phyloP scores from a whole-genome alignment of 64 coral and sea anemone genomes.

The Cladopsammia gracilis region DNA sequence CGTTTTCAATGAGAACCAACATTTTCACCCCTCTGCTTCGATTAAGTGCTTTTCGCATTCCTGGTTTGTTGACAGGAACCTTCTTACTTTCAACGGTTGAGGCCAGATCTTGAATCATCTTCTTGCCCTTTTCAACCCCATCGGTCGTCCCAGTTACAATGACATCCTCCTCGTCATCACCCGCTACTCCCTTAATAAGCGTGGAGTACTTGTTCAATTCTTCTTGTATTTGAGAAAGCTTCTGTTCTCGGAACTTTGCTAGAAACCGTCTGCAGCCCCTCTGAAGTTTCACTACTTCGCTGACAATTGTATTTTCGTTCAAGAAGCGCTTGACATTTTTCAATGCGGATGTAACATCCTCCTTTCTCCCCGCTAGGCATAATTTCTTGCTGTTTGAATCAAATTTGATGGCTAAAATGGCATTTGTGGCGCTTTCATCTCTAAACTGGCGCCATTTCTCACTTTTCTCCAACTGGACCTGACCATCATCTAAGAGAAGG shows the following conservation, averaged over 20 bases:
- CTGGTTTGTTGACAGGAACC: conserved; percentile 17
- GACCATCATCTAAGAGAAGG: conserved; percentile 35
- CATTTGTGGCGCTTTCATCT: not conserved
- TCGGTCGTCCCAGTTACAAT: conserved; percentile 12
- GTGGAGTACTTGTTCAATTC: conserved; percentile 3
- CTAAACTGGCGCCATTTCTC: conserved; percentile 16
- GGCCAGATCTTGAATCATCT: conserved; percentile 22
- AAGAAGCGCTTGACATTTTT: conserved; percentile 11
- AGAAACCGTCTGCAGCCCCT: conserved; percentile 23
- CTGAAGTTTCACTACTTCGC: not conserved
- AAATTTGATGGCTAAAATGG: not conserved
- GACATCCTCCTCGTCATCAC: not conserved
- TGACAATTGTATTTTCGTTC: conserved; percentile 53
- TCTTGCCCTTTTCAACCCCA: conserved; percentile 2
- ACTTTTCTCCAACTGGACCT: conserved; percentile 6
- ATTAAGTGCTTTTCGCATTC: conserved; percentile 27
- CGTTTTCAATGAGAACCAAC: not conserved
- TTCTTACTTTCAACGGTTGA: not conserved
- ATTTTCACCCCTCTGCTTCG: conserved; percentile 15
- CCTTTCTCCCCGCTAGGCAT: conserved; percentile 8
- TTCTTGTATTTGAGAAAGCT: conserved; percentile 6
- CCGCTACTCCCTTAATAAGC: not conserved
- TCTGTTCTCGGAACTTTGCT: not conserved
- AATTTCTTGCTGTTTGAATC: not conserved
- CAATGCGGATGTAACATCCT: not conserved